Conservation (phyloP, 2,113 vertebrate genomes). For the Podiceps cristatus region DNA sequence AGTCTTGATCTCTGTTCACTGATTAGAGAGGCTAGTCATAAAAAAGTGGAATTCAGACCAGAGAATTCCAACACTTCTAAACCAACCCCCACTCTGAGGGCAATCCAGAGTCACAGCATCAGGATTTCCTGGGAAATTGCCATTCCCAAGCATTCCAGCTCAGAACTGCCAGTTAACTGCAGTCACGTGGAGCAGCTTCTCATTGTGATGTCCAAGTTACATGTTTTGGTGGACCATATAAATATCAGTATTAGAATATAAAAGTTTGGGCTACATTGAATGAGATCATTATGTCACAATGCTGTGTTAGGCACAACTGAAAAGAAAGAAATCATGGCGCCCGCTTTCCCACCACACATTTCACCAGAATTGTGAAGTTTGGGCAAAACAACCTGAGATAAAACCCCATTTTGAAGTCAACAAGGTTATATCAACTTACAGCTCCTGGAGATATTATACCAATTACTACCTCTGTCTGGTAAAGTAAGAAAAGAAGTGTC, state of each 20-base stretch:
- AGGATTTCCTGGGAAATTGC: neutral
- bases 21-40: neutral
- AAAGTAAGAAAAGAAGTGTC: neutral
- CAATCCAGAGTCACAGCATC: neutral
- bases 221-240: neutral
- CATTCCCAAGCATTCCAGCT: neutral
- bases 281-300: neutral
- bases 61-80: neutral
- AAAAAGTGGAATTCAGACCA: neutral
- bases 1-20: neutral
- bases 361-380: neutral
- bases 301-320: neutral
- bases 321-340: neutral
- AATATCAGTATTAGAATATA: neutral
- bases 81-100: neutral
- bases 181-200: neutral
- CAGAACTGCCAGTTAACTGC: neutral
- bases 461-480: neutral
- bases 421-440: neutral
- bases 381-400: neutral
- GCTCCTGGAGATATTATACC: neutral
- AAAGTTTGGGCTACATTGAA: neutral
- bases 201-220: rapidly evolving
- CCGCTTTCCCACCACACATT: neutral
- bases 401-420: neutral